Conservation (phyloP, 2,113 vertebrate genomes). For the Sebastes fasciatus region DNA sequence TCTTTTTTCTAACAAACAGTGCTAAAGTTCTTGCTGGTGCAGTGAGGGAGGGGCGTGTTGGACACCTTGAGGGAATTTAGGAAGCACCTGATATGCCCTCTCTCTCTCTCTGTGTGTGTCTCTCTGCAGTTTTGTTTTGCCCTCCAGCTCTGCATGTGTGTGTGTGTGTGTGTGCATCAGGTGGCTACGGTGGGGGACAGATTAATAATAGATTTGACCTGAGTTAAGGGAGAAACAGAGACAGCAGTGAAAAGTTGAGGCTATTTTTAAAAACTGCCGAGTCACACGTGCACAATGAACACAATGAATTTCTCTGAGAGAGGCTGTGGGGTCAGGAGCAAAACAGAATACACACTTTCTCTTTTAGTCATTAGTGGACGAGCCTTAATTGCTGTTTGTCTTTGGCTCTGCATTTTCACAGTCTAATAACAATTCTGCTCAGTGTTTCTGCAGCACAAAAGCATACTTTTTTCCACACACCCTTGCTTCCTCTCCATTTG, state of each 20-base stretch:
- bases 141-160: conserved; percentile 40
- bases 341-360: background rate
- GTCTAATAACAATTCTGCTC: background rate
- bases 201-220: conserved; percentile 74
- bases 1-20: conserved; percentile 25
- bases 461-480: background rate
- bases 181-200: conserved; percentile 49
- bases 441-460: background rate
- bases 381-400: background rate
- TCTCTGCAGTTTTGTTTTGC: conserved; percentile 37
- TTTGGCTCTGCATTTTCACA: background rate
- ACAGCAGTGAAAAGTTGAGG: conserved; percentile 46
- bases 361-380: conserved; percentile 3
- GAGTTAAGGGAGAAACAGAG: conserved; percentile 47
- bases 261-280: conserved; percentile 63
- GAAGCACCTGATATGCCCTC: conserved; percentile 40
- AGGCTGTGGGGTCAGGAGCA: background rate
- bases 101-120: conserved; percentile 19
- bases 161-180: conserved; percentile 45
- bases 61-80: conserved; percentile 41
- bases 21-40: conserved; percentile 11
- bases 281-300: conserved; percentile 32
- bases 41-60: conserved; percentile 1
- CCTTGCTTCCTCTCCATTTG: background rate
- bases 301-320: conserved; percentile 3